Evolutionary conservation across 2,113 vertebrate genomes (phyloP).

Genomic region (Hippocampus zosterae): DNA sequence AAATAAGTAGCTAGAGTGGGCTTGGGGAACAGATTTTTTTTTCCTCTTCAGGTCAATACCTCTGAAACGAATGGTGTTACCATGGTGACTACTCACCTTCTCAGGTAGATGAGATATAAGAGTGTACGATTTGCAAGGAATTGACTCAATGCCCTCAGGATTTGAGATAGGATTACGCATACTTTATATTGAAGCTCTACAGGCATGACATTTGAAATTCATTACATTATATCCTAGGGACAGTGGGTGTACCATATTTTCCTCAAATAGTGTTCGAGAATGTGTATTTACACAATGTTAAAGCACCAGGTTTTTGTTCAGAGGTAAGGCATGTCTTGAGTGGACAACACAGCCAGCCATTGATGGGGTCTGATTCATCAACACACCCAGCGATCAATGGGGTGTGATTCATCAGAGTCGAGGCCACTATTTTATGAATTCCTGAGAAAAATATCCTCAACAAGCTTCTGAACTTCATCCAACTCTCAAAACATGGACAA

Average conservation of each 20-base stretch:
- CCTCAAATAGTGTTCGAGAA: neutral
- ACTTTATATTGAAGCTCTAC: constrained; percentile 18
- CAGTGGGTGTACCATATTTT: constrained; percentile 11
- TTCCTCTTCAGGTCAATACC: neutral
- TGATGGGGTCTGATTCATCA: neutral
- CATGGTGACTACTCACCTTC: constrained; percentile 10
- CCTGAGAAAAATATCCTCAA: neutral
- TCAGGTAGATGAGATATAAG: constrained; percentile 15
- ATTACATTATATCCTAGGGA: constrained; percentile 23
- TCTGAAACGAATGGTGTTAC: constrained; percentile 12
- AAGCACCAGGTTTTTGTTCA: neutral
- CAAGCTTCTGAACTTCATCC: neutral
- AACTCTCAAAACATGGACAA: neutral
- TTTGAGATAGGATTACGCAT: constrained; percentile 10
- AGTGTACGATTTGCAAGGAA: constrained; percentile 5
- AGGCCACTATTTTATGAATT: neutral
- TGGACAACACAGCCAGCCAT: neutral
- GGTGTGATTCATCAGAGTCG: neutral
- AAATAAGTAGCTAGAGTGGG: constrained; percentile 16
- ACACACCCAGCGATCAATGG: neutral
- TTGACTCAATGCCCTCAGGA: neutral
- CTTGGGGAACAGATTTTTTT: constrained; percentile 9
- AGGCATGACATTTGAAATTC: constrained; percentile 46
- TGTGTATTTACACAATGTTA: neutral
- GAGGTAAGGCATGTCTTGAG: neutral